Evolutionary conservation across 2,888 invertebrate species (phyloP).

Genomic region (Leucania comma): DNA sequence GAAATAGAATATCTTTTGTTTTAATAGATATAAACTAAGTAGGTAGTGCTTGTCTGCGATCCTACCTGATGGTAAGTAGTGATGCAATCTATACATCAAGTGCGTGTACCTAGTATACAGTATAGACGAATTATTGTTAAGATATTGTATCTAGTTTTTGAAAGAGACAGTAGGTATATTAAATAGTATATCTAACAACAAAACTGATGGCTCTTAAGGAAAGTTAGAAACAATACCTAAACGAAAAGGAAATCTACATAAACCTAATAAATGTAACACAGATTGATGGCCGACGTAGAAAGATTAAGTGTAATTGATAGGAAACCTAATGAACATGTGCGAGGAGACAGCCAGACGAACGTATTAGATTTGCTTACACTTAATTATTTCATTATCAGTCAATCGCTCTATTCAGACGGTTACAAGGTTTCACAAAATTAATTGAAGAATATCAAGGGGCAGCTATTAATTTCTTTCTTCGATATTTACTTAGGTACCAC

Average conservation of each 20-base stretch:
- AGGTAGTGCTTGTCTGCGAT: too few relatives aligned
- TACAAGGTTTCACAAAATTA: conserved; percentile 41
- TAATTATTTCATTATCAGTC: conserved; percentile 40
- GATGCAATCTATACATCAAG: neutral
- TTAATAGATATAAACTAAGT: too few relatives aligned
- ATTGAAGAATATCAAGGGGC: conserved; percentile 15
- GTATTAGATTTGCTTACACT: conserved; percentile 34
- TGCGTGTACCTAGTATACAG: neutral
- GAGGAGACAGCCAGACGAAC: conserved; percentile 29
- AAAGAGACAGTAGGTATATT: neutral
- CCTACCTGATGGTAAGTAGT: too few relatives aligned
- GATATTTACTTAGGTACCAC: conserved; percentile 8
- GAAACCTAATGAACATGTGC: conserved; percentile 43
- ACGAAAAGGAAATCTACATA: conserved; percentile 18
- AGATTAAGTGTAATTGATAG: conserved; percentile 51
- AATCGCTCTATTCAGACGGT: conserved; percentile 31
- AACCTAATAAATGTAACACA: conserved; percentile 12
- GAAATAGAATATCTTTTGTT: too few relatives aligned
- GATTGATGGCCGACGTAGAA: conserved; percentile 37
- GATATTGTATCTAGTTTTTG: too few relatives aligned
- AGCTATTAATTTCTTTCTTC: conserved; percentile 6
- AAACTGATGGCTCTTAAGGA: neutral
- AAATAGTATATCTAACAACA: neutral
- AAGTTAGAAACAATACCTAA: neutral
- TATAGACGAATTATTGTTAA: too few relatives aligned